A percentile compares a stretch with the other conserved stretches of the same genome.
Conservation (phyloP, 2,888 invertebrate species). For the Catocala nupta region DNA sequence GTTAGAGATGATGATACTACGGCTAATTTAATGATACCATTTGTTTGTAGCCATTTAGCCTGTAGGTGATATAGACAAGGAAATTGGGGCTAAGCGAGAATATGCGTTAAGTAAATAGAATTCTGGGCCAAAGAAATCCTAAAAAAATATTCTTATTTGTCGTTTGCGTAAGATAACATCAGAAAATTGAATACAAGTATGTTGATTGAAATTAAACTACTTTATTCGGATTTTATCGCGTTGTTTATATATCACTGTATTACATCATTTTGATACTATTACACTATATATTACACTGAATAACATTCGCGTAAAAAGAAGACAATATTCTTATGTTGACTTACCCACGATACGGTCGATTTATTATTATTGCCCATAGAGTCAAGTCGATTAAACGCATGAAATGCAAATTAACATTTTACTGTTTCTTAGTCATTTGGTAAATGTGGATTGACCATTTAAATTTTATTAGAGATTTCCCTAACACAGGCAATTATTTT, state of each 20-base stretch:
- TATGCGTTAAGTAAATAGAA: background rate
- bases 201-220: too few species aligned
- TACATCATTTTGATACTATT: too few species aligned
- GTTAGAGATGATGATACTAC: slow-evolving; percentile 1
- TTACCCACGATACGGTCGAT: background rate
- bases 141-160: background rate
- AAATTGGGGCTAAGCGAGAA: background rate
- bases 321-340: background rate
- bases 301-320: too few species aligned
- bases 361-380: background rate
- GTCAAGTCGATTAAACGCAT: too few species aligned
- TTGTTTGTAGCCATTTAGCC: slow-evolving; percentile 1
- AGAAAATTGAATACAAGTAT: background rate
- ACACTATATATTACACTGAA: too few species aligned
- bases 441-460: too few species aligned
- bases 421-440: too few species aligned
- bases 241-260: too few species aligned
- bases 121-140: background rate
- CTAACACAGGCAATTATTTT: too few species aligned
- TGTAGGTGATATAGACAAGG: background rate
- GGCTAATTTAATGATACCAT: slow-evolving; percentile 1
- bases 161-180: background rate
- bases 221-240: too few species aligned
- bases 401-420: too few species aligned
- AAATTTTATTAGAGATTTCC: too few species aligned